Conservation (phyloP, 2,888 invertebrate genomes). For the Deilephila porcellus region DNA sequence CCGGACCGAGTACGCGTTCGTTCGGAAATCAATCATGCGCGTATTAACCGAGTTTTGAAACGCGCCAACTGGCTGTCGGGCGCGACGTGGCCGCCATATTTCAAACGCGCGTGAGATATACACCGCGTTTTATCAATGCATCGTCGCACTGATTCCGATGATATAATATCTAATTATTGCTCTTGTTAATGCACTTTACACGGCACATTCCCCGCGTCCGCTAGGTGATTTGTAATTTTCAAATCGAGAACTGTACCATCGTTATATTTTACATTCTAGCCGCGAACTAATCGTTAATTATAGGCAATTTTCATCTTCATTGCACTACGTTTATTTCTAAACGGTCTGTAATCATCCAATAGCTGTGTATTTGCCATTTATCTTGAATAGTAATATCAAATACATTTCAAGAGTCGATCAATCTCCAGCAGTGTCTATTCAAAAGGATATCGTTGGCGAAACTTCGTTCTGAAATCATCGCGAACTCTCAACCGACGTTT, state of each 20-base stretch:
- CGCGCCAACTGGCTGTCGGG: slow-evolving; percentile 78
- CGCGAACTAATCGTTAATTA: slow-evolving; percentile 17
- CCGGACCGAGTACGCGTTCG: not conserved
- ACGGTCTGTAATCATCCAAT: not conserved
- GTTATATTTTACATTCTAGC: slow-evolving; percentile 32
- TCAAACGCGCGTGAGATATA: slow-evolving; percentile 81
- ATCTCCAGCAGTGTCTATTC: not conserved
- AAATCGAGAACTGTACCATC: slow-evolving; percentile 38
- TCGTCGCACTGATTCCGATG: slow-evolving; percentile 81
- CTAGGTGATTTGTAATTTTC: slow-evolving; percentile 70
- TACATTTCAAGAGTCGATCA: not conserved
- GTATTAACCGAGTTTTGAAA: slow-evolving; percentile 73
- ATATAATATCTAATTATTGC: slow-evolving; percentile 82
- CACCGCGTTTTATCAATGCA: slow-evolving; percentile 82
- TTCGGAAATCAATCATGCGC: slow-evolving; percentile 75
- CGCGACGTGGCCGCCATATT: slow-evolving; percentile 77
- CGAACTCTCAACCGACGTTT: not conserved
- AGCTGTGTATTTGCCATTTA: too few relatives aligned
- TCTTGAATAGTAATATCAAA: not conserved
- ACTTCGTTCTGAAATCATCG: not conserved
- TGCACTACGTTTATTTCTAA: slow-evolving; percentile 11
- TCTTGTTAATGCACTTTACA: slow-evolving; percentile 81
- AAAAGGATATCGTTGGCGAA: not conserved
- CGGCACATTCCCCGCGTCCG: slow-evolving; percentile 76
- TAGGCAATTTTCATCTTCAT: slow-evolving; percentile 10